Evolutionary conservation across 1,140 invertebrate genomes (phyloP), one percentile per base, ranked within the genome.

Genomic region (Leptonema lineaticorne): DNA sequence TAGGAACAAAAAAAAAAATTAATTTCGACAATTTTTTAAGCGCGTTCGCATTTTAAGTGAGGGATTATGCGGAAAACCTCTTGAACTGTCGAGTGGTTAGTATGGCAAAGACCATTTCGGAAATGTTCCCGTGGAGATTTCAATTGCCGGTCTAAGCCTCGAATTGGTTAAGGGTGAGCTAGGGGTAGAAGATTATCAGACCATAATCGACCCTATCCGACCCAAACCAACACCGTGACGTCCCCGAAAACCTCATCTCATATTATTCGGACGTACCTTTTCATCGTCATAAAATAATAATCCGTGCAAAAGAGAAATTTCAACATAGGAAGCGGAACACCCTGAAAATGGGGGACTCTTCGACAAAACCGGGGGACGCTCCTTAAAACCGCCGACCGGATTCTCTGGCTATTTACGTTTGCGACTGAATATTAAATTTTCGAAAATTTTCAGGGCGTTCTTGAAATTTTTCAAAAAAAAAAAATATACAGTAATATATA

Each of bases 21-120:
- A 41, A 41, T 41, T 41, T 41, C 37, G 2, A 41, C 37, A 53
- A 53, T 53, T 53, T 53, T 53, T 24, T 22, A 24, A 53, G 50
- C 50, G 46, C 46, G 46, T 48, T 20, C 46, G 22, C 50, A 24
- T 53, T 53, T 22, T 53, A 53, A 53, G 50, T 53, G 50, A 53
- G 50, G 50, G 50, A 53, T 53, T 53, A 53, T 53, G 24, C 22
- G 50, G 50, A 53, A 24, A 26, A 53, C 18, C 50, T 53, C 50
- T 53, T 53, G 50, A 53, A 53, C 50, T 53, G 50, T 53, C 20
- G 50, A 53, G 50, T 53, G 50, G 50, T 53, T 53, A 53, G 50
- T 53, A 53, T 8, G 24, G n/a, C 50, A 24, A 2, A 16, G 37
- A 41, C 37, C 9, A 53, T 53, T 53, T 53, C 50, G 50, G 50